Evolutionary conservation across 92 coral and sea anemone genomes (phyloP).

Genomic region (Zoanthus sociatus): DNA sequence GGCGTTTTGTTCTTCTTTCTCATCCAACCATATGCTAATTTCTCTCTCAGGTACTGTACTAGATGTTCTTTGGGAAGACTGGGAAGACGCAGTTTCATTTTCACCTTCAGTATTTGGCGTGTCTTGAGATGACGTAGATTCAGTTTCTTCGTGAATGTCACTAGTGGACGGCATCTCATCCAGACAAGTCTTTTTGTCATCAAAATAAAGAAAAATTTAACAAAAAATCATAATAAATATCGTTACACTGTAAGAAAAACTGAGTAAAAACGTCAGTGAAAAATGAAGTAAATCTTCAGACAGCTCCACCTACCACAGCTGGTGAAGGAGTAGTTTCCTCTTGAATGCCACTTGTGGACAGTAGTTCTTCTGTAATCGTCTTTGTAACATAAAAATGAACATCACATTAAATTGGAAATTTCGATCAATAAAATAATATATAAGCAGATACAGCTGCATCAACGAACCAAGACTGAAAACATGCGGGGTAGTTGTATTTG

Average conservation of each 20-base stretch:
- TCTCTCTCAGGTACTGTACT: slow-evolving; percentile 25
- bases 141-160: neutral
- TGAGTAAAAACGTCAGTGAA: neutral
- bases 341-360: neutral
- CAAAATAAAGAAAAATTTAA: neutral
- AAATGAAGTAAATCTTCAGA: too few species aligned
- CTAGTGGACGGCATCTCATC: slow-evolving; percentile 11
- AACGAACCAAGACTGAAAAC: too few species aligned
- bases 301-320: neutral
- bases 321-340: neutral
- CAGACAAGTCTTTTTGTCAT: neutral
- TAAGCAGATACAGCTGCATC: too few species aligned
- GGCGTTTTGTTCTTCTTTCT: slow-evolving; percentile 38
- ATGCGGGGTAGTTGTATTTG: too few species aligned
- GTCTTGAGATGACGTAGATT: neutral
- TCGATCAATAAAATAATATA: too few species aligned
- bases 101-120: neutral
- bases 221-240: neutral
- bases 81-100: neutral
- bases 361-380: neutral
- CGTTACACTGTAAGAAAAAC: neutral
- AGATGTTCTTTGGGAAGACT: slow-evolving; percentile 14
- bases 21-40: slow-evolving; percentile 37
- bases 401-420: too few species aligned
- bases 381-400: neutral